phyloP scores from a whole-genome alignment of 2,797 vertebrate genomes.

The Tarsius wallacei region DNA sequence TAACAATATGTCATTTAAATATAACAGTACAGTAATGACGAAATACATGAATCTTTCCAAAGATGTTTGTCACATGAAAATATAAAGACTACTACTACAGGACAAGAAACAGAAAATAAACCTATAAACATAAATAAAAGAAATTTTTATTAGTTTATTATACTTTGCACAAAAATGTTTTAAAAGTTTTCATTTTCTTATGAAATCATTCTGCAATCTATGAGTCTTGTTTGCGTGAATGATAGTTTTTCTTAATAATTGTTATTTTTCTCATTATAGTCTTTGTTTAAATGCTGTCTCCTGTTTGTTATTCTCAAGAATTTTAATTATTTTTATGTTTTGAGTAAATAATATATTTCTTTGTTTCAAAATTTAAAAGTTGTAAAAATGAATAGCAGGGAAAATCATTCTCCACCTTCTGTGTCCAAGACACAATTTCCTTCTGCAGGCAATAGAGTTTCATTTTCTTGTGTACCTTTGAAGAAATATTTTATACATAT shows the following conservation, averaged over 20 bases:
- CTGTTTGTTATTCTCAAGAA: not conserved
- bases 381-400: not conserved
- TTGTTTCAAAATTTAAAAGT: constrained; percentile 35
- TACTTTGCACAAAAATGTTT: not conserved
- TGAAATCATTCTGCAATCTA: not conserved
- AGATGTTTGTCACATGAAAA: constrained; percentile 17
- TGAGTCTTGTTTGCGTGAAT: not conserved
- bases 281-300: not conserved
- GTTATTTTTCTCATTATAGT: constrained; percentile 46
- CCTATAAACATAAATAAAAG: not conserved
- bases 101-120: not conserved
- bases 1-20: not conserved
- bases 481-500: constrained; percentile 4
- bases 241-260: constrained; percentile 17
- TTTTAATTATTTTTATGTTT: constrained; percentile 37
- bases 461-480: not conserved
- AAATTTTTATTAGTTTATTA: not conserved
- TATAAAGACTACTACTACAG: not conserved
- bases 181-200: constrained; percentile 16
- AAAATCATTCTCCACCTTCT: not conserved
- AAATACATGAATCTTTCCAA: not conserved
- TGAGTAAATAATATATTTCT: not conserved
- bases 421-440: not conserved
- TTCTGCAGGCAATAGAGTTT: not conserved
- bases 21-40: not conserved